A percentile compares a stretch with the other conserved stretches of the same genome.
Evolutionary conservation across 2,113 vertebrate species (phyloP).

Genomic region (Terrapene triunguis): DNA sequence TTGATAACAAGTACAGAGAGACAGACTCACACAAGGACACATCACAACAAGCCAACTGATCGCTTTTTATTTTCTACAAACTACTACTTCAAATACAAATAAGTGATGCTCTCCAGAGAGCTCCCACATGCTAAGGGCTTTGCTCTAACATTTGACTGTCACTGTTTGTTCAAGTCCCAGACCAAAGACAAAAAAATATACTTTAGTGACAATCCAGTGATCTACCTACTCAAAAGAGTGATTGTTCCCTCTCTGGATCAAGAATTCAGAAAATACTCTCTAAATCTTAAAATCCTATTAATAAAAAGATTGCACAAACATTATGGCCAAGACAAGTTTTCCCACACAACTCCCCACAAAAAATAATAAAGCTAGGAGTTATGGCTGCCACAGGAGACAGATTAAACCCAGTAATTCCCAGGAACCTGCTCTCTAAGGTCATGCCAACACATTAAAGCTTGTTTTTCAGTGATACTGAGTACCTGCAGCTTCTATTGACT

Average conservation of each 20-base stretch:
- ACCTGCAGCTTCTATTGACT: not conserved
- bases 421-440: not conserved
- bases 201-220: conserved; percentile 9
- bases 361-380: not conserved
- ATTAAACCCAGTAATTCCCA: not conserved
- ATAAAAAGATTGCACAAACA: conserved; percentile 36
- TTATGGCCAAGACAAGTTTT: conserved; percentile 1
- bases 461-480: not conserved
- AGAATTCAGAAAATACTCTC: conserved; percentile 57
- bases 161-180: not conserved
- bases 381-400: not conserved
- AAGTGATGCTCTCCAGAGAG: conserved; percentile 1
- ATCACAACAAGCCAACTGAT: accelerated
- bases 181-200: not conserved
- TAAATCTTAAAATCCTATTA: conserved; percentile 57
- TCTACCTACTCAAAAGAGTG: not conserved
- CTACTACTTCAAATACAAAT: conserved; percentile 26
- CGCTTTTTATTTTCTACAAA: accelerated
- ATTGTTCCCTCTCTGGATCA: not conserved
- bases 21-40: not conserved
- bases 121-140: not conserved
- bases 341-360: not conserved
- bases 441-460: not conserved
- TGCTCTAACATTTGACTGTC: conserved; percentile 42
- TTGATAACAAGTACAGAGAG: not conserved